phyloP scores from a whole-genome alignment of 2,888 invertebrate species.

The Ectemnius lituratus region DNA sequence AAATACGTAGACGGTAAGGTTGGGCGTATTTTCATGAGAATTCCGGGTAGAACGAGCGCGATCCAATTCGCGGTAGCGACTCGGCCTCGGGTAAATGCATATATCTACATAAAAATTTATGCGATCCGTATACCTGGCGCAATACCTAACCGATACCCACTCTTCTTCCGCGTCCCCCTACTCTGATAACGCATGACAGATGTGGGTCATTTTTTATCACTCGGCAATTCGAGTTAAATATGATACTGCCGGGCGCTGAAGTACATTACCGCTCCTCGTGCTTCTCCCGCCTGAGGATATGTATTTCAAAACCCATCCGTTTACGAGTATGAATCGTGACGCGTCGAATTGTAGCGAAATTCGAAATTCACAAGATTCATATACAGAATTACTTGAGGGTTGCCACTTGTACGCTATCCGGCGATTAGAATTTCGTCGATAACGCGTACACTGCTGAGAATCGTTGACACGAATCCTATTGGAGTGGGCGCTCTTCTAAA shows the following conservation, averaged over 20 bases:
- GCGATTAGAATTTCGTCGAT: too few species aligned
- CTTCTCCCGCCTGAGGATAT: too few species aligned
- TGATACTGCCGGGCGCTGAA: slow-evolving; percentile 7
- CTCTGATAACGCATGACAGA: slow-evolving; percentile 41
- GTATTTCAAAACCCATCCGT: too few species aligned
- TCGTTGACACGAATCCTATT: not conserved
- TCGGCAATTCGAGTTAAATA: slow-evolving; percentile 16
- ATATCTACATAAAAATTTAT: slow-evolving; percentile 49
- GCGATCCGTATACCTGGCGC: slow-evolving; percentile 29
- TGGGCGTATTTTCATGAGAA: slow-evolving; percentile 46
- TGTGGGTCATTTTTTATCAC: slow-evolving; percentile 32
- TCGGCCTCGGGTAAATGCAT: slow-evolving; percentile 39
- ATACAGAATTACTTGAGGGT: too few species aligned
- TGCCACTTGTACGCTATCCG: too few species aligned
- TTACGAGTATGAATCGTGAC: too few species aligned
- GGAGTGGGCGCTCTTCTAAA: not conserved
- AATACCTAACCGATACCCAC: slow-evolving; percentile 36
- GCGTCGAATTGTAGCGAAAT: too few species aligned
- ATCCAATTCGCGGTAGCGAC: slow-evolving; percentile 48
- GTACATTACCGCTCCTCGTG: not conserved
- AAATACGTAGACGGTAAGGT: slow-evolving; percentile 16
- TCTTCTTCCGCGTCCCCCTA: slow-evolving; percentile 14
- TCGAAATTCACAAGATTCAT: too few species aligned
- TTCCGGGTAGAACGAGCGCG: slow-evolving; percentile 31
- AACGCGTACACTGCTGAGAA: too few species aligned